Base-by-base conservation (phyloP, 2,888 invertebrate species). In the Melanostoma mellinum region DNA sequence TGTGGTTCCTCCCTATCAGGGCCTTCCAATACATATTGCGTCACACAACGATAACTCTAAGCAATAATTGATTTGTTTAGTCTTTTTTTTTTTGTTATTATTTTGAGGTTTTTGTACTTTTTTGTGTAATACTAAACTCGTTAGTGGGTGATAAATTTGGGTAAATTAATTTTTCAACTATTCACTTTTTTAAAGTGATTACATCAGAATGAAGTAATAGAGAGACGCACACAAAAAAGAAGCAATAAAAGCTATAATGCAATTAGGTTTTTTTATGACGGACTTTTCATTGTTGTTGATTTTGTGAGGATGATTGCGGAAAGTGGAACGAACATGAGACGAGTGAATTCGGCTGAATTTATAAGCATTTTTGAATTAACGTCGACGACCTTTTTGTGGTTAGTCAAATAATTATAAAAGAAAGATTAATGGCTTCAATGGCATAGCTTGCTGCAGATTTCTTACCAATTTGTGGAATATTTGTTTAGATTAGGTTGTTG, bases 181-280 rank as follows among this genome's bases (percentile, higher is more conserved):
- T 68, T 67, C 58, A 63, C 35, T 63, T 30, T 42, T 46, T 63
- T 61, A 58, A 58, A 61, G 72, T 56, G 56, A 58, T 82, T 82
- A 58, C 82, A 73, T 82, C 82, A 82, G 9, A 33, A 44, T 78
- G 68, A 74, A 78, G 78, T 69, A 82, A 77, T 73, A 53, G 5
- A 10, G 6, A 2, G 10, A 6, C n/a, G 10, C 36, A 63, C 38
- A 50, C 32, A 36, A 58, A 30, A 20, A 46, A 38, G 50, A 58
- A 63, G 63, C 38, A 48, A 38, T 63, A 61, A 61, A 61, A 36
- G 20, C 20, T 20, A 20, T 20, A 20, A 36, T 63, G 48, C n/a
- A 44, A 63, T 63, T 63, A 63, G 9, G 40, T 60, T 9, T 53
- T 36, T 53, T 53, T 53, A 53, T 53, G 53, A 36, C 4, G 3